Evolutionary conservation across 2,888 invertebrate genomes (phyloP).

Genomic region (Acronicta psi): DNA sequence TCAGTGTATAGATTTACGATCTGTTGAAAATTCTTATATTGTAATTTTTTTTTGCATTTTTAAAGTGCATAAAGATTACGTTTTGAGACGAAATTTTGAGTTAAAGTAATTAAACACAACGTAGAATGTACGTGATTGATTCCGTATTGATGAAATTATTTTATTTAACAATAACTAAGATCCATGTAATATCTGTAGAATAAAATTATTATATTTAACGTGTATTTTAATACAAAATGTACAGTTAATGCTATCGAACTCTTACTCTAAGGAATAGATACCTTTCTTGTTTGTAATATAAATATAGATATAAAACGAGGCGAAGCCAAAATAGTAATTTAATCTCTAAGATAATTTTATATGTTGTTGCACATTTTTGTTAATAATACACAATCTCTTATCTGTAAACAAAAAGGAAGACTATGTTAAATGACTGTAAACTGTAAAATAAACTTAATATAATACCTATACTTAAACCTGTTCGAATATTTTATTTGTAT

Average conservation of each 20-base stretch:
- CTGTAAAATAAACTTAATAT: slow-evolving; percentile 69
- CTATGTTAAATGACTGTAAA: slow-evolving; percentile 77
- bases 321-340: slow-evolving; percentile 68
- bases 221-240: slow-evolving; percentile 74
- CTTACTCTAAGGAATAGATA: slow-evolving; percentile 64
- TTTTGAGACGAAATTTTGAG: slow-evolving; percentile 39
- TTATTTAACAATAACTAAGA: slow-evolving; percentile 32
- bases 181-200: slow-evolving; percentile 50
- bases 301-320: slow-evolving; percentile 61
- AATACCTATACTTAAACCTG: slow-evolving; percentile 47
- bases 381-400: slow-evolving; percentile 70
- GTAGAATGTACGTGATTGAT: slow-evolving; percentile 62
- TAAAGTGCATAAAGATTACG: slow-evolving; percentile 50
- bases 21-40: slow-evolving; percentile 12
- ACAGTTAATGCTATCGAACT: slow-evolving; percentile 67
- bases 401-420: slow-evolving; percentile 74
- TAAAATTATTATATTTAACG: slow-evolving; percentile 33
- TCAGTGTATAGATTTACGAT: slow-evolving; percentile 22
- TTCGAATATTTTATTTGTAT: slow-evolving; percentile 35
- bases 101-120: slow-evolving; percentile 37
- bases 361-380: slow-evolving; percentile 79
- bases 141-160: slow-evolving; percentile 28
- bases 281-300: slow-evolving; percentile 71
- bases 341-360: slow-evolving; percentile 67
- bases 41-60: slow-evolving; percentile 6